Evolutionary conservation across 2,888 invertebrate genomes (phyloP).

Genomic region (Steinernema hermaphroditum): DNA sequence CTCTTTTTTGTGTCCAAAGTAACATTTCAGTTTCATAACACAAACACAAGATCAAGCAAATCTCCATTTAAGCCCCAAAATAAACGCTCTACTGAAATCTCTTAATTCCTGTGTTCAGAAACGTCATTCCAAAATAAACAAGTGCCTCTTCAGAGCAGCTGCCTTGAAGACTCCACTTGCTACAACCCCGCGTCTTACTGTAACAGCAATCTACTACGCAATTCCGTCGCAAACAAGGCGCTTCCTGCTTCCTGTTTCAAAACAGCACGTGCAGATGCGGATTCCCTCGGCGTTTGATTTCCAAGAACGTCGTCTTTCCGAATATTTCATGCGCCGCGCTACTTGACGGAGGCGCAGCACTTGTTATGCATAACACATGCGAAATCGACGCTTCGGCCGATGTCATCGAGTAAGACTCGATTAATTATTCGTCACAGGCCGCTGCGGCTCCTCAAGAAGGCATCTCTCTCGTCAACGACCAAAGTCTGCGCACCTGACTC

Average conservation of each 20-base stretch:
- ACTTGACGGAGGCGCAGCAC: constrained; percentile 3
- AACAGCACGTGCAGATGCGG: constrained; percentile 19
- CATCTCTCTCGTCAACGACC: too few species aligned
- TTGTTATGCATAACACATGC: constrained; percentile 27
- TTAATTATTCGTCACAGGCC: not conserved
- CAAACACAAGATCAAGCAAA: too few species aligned
- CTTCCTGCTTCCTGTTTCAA: not conserved
- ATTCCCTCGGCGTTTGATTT: not conserved
- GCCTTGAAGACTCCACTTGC: not conserved
- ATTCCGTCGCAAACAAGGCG: not conserved
- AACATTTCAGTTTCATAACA: too few species aligned
- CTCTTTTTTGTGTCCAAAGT: too few species aligned
- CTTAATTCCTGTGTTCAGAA: not conserved
- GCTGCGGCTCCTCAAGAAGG: too few species aligned
- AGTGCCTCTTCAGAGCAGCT: too few species aligned
- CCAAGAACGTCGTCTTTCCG: constrained; percentile 19
- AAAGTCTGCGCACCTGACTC: too few species aligned
- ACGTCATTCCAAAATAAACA: not conserved
- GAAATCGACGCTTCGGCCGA: constrained; percentile 23
- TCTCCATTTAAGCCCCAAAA: too few species aligned
- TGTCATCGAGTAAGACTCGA: constrained; percentile 17
- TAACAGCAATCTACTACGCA: not conserved
- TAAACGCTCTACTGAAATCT: not conserved
- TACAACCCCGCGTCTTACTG: not conserved
- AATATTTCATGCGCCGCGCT: not conserved